phyloP scores from a whole-genome alignment of 2,888 invertebrate genomes.

The Arctia plantaginis region DNA sequence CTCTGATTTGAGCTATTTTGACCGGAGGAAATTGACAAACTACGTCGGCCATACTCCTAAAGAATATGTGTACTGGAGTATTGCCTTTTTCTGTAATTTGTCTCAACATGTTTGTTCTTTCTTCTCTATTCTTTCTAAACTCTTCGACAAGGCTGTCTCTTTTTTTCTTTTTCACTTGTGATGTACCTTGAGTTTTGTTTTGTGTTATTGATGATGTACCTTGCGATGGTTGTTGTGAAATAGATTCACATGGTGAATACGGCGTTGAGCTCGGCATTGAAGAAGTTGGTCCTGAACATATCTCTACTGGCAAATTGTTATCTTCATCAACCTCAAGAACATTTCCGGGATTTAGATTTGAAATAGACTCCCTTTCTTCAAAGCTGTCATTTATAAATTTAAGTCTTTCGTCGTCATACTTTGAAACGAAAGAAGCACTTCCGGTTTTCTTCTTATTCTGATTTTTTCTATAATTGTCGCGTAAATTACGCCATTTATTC shows the following conservation, averaged over 20 bases:
- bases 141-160: slow-evolving; percentile 28
- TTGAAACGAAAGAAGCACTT: slow-evolving; percentile 25
- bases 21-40: slow-evolving; percentile 32
- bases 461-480: slow-evolving; percentile 33
- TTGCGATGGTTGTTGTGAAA: slow-evolving; percentile 32
- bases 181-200: slow-evolving; percentile 15
- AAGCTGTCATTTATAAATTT: slow-evolving; percentile 30
- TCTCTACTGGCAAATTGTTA: slow-evolving; percentile 31
- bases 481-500: slow-evolving; percentile 23
- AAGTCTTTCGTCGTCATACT: slow-evolving; percentile 34
- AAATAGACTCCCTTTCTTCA: slow-evolving; percentile 28
- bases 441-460: slow-evolving; percentile 33
- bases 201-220: slow-evolving; percentile 18
- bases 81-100: slow-evolving; percentile 28
- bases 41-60: slow-evolving; percentile 33
- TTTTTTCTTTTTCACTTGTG: slow-evolving; percentile 31
- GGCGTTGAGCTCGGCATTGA: slow-evolving; percentile 21
- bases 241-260: slow-evolving; percentile 28
- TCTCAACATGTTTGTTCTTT: slow-evolving; percentile 30
- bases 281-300: slow-evolving; percentile 30
- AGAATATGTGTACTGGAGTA: slow-evolving; percentile 31
- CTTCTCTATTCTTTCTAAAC: slow-evolving; percentile 10
- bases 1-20: slow-evolving; percentile 29
- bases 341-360: slow-evolving; percentile 29
- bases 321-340: slow-evolving; percentile 30